Evolutionary conservation across 2,113 vertebrate species (phyloP).

Genomic region (Cettia cetti): DNA sequence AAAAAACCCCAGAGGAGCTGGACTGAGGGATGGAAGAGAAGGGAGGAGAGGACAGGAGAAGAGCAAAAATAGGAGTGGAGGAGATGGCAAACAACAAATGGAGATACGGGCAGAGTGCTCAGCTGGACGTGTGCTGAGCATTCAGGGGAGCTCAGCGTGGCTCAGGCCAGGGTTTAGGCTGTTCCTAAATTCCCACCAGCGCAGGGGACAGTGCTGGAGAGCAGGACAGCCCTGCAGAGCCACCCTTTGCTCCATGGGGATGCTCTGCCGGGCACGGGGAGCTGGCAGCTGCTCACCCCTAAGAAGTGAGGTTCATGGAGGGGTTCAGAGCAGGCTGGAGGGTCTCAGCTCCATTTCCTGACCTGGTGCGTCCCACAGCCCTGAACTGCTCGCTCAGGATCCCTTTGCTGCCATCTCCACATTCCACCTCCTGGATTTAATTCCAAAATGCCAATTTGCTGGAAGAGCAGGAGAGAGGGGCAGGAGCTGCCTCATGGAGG

Average conservation of each 20-base stretch:
- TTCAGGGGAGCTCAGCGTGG: not conserved
- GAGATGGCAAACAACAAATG: not conserved
- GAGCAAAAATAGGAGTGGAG: not conserved
- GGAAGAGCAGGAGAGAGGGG: not conserved
- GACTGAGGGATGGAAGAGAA: not conserved
- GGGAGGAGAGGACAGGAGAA: not conserved
- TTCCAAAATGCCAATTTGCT: not conserved
- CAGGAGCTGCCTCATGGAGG: not conserved
- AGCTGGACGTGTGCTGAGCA: not conserved
- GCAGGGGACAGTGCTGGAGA: not conserved
- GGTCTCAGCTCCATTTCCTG: not conserved
- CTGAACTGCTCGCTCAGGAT: not conserved
- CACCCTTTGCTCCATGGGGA: accelerated
- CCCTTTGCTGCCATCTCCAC: not conserved
- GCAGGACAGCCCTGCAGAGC: not conserved
- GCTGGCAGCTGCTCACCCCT: not conserved
- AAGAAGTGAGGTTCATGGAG: not conserved
- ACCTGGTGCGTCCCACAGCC: not conserved
- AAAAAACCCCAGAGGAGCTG: not conserved
- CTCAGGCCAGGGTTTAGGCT: not conserved
- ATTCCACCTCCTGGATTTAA: not conserved
- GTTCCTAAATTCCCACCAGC: not conserved
- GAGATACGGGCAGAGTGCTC: not conserved
- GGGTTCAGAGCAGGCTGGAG: not conserved
- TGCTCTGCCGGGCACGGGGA: not conserved